Conservation (phyloP, 2,113 vertebrate genomes). For the Macheiramphus alcinus region DNA sequence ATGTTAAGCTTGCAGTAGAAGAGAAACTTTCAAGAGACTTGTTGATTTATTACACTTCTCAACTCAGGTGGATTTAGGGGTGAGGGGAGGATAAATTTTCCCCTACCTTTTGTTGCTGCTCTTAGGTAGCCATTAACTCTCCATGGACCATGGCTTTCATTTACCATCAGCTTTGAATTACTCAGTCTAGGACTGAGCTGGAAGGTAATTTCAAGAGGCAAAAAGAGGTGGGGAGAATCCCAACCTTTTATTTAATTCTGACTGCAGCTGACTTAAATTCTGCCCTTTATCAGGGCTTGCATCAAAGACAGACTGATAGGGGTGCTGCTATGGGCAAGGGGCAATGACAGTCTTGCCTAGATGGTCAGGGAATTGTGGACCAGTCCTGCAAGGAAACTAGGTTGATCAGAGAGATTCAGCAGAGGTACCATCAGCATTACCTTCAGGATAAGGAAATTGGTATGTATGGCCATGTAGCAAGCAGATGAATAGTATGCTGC, state of each 20-base stretch:
- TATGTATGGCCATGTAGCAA: background rate
- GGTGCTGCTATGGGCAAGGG: background rate
- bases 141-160: constrained; percentile 59
- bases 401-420: background rate
- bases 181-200: constrained; percentile 58
- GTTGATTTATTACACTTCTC: constrained; percentile 63
- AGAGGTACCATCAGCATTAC: background rate
- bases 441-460: background rate
- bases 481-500: background rate
- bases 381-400: background rate
- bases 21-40: constrained; percentile 45
- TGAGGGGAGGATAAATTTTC: constrained; percentile 55
- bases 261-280: constrained; percentile 44
- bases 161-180: constrained; percentile 69
- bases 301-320: background rate
- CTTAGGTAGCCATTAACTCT: constrained; percentile 60
- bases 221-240: constrained; percentile 15
- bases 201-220: constrained; percentile 64
- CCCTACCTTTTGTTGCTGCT: constrained; percentile 24
- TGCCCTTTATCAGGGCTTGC: constrained; percentile 44
- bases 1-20: constrained; percentile 51
- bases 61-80: constrained; percentile 57
- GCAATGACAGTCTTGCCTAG: background rate
- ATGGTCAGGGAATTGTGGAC: background rate
- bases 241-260: constrained; percentile 38